Base-by-base conservation (phyloP, 1,140 invertebrate genomes). In the Ceratosolen solmsi region DNA sequence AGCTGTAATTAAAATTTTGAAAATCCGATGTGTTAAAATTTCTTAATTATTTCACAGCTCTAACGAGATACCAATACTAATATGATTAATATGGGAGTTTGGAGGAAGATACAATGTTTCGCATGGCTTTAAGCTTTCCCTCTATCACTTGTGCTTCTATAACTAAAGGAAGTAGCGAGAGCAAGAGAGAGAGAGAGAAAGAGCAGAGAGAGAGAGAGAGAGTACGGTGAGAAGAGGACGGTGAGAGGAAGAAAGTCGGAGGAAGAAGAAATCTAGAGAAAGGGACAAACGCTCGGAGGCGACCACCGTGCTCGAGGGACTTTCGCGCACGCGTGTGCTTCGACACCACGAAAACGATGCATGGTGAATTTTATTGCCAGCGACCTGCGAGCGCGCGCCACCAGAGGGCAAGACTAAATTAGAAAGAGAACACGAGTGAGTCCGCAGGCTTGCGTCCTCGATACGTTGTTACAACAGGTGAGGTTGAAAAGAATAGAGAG, bases 271-370 rank as follows among this genome's bases (percentile, higher is more conserved):
- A 30, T 13, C 11, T 2, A 36, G 22, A 54, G 33, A 36, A 38
- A 70, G 30, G 63, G 65, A 13, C 8, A 49, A 30, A 38, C 15
- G 15, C n/a, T 4, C 8, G 70, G 54, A 46, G 36, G 38, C 80
- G 80, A 82, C 80, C 80, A 82, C 80, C 85, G 73, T 82, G 82
- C 33, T 71, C 84, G 41, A 84, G 54, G 76, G 70, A 58, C n/a
- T 58, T 27, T 13, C 25, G 56, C 20, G 51, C 51, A n/a, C n/a
- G n/a, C n/a, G n/a, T n/a, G n/a, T n/a, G n/a, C n/a, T 25, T 22
- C 22, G 58, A 85, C 72, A 60, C 74, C 51, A 70, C 60, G 80
- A 76, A 70, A 76, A 76, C 49, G 79, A 74, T 27, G 79, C 79
- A 36, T 49, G 60, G 22, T 56, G 72, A 76, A 81, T 81, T 81